Conservation (phyloP, 2,797 vertebrate species). For the Sebastes itinus region DNA sequence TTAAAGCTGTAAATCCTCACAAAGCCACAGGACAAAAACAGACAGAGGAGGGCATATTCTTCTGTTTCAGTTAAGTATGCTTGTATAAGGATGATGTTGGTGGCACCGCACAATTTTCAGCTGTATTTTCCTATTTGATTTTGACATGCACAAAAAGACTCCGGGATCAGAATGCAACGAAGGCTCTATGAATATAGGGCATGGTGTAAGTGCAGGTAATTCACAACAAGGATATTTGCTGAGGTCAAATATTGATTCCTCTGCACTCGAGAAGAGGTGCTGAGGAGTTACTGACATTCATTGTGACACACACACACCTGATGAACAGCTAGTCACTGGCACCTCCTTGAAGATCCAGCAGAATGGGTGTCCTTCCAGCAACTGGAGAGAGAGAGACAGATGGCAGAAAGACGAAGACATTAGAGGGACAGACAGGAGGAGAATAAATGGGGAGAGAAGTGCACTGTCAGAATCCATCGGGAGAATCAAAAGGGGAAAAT, state of each 20-base stretch:
- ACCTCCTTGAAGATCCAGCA: slow-evolving; percentile 34
- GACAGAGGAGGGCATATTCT: background rate
- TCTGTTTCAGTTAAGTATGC: background rate
- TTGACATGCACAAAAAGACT: background rate
- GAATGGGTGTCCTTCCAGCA: slow-evolving; percentile 40
- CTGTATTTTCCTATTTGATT: background rate
- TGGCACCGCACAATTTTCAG: background rate
- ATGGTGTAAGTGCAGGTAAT: slow-evolving; percentile 6
- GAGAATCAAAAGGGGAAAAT: slow-evolving; percentile 53
- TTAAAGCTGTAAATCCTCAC: slow-evolving; percentile 15
- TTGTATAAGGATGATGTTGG: background rate
- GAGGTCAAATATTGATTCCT: slow-evolving; percentile 32
- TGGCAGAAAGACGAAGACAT: slow-evolving; percentile 38
- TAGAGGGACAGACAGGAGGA: slow-evolving; percentile 32
- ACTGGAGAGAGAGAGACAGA: slow-evolving; percentile 44
- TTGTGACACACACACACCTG: slow-evolving; percentile 42
- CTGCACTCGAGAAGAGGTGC: background rate
- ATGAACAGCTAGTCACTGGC: slow-evolving; percentile 31
- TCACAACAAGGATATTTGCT: slow-evolving; percentile 25
- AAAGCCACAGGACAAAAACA: slow-evolving; percentile 30
- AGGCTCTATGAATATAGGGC: slow-evolving; percentile 18
- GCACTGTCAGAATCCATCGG: slow-evolving; percentile 39
- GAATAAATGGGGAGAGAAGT: slow-evolving; percentile 31
- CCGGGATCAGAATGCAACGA: background rate
- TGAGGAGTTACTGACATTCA: slow-evolving; percentile 31